A percentile compares a stretch with the other conserved stretches of the same genome.
Evolutionary conservation across 2,888 invertebrate species (phyloP).

Genomic region (Rhagium mordax): DNA sequence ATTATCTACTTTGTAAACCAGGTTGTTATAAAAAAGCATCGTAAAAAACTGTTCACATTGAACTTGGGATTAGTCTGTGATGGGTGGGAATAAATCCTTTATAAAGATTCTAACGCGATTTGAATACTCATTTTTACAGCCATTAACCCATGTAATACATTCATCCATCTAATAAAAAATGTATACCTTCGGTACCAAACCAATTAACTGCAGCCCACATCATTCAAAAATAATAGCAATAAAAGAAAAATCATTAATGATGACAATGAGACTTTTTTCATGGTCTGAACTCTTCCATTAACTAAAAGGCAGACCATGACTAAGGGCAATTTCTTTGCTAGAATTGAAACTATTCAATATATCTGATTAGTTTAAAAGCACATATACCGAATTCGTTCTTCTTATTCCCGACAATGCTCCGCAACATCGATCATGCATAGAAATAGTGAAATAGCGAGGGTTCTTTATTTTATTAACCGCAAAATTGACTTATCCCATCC

Average conservation of each 20-base stretch:
- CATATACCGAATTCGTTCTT: constrained; percentile 45
- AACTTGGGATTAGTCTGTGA: background rate
- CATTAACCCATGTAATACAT: background rate
- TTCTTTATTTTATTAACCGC: constrained; percentile 61
- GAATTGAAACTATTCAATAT: constrained; percentile 58
- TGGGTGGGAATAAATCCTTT: background rate
- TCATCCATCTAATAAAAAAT: background rate
- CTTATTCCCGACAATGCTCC: constrained; percentile 31
- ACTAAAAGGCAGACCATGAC: constrained; percentile 52
- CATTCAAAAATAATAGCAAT: constrained; percentile 2
- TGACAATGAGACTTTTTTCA: constrained; percentile 41
- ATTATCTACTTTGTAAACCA: no score
- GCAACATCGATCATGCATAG: constrained; percentile 59
- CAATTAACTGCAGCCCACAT: constrained; percentile 25
- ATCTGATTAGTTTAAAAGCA: constrained; percentile 58
- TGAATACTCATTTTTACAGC: background rate
- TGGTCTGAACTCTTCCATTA: constrained; percentile 38
- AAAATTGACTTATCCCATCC: constrained; percentile 58
- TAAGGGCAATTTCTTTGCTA: constrained; percentile 54
- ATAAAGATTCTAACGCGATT: background rate
- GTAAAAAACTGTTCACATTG: background rate
- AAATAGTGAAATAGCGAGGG: constrained; percentile 55
- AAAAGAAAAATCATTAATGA: constrained; percentile 38
- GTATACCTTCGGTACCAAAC: background rate
- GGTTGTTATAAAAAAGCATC: background rate